Evolutionary conservation across 2,113 vertebrate genomes (phyloP).

Genomic region (human (Homo sapiens)): DNA sequence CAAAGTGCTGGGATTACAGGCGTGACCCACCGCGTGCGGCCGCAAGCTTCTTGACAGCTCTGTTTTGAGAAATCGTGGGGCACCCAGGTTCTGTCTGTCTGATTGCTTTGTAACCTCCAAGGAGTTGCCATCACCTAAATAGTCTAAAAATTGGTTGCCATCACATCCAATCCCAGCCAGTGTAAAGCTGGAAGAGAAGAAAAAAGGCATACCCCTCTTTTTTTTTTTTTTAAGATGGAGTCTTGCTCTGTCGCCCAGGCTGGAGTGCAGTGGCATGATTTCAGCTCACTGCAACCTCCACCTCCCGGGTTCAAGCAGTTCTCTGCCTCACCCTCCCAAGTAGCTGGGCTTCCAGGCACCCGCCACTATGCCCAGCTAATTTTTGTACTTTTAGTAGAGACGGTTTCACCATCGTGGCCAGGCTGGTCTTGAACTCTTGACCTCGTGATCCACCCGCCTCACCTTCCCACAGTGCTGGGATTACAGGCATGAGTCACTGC

Average conservation of each 20-base stretch:
- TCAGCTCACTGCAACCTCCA: too few species aligned
- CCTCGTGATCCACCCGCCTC: too few species aligned
- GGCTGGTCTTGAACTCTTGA: too few species aligned
- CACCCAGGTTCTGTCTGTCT: neutral
- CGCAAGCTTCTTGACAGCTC: constrained; percentile 83
- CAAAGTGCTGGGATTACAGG: neutral
- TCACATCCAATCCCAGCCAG: neutral
- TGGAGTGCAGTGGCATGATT: too few species aligned
- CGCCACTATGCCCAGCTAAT: too few species aligned
- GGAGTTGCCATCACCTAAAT: neutral
- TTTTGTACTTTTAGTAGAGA: too few species aligned
- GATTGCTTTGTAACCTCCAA: neutral
- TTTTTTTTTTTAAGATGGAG: neutral
- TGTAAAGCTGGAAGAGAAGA: neutral
- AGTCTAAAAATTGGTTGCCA: neutral
- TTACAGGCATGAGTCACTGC: too few species aligned
- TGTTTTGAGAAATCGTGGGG: neutral
- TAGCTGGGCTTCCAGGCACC: too few species aligned
- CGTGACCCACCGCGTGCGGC: constrained; percentile 58
- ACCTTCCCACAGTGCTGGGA: too few species aligned
- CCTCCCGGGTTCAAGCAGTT: too few species aligned
- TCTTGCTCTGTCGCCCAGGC: too few species aligned
- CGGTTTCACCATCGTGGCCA: too few species aligned
- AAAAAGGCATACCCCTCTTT: neutral
- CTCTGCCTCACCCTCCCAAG: neutral